Base-by-base conservation (phyloP, 2,797 vertebrate genomes). In the Crocidura indochinensis region DNA sequence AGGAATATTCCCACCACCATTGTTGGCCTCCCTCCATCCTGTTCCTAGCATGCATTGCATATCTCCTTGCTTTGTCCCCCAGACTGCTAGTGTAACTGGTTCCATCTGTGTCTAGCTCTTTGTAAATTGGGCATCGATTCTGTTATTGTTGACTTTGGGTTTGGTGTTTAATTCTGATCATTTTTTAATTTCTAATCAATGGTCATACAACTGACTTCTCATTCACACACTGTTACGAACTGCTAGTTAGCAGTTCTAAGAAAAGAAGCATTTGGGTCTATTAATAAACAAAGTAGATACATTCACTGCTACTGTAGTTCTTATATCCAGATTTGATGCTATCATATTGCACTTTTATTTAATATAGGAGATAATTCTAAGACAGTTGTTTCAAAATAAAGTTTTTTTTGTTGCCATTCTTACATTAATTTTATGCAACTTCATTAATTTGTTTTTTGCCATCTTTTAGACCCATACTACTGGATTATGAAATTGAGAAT, bases 391-490 rank as follows among this genome's bases (percentile, higher is more conserved):
- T 60, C 44, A 46, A 83, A 73, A 24, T 49, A 82, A 60, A 15
- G 20, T 38, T 14, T 62, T 83, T 78, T 68, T 53, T 60, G 62
- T 31, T 78, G 44, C 49, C 17, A 60, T n/a, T 77, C 38, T 17
- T 72, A 19, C 46, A 90, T 83, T 87, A 38, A 24, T 73, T 93
- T 73, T 67, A 78, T 24, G n/a, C 72, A 87, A 27, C 31, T 29
- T 26, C 46, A 46, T 65, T 24, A 69, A 51, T 80, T 68, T 75
- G 49, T 49, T 82, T 82, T 82, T 64, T 86, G 77, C 4, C 20
- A 6, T 78, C 53, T 83, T 78, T 65, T 74, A 27, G 38, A 65
- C 20, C 56, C 56, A 60, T 60, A 60, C 56, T 22, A 20, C 22
- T 60, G 56, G 56, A 60, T 19, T 53, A 51, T 27, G 15, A 73